Conservation (phyloP, 2,113 vertebrate species). For the Dromaius novaehollandiae region DNA sequence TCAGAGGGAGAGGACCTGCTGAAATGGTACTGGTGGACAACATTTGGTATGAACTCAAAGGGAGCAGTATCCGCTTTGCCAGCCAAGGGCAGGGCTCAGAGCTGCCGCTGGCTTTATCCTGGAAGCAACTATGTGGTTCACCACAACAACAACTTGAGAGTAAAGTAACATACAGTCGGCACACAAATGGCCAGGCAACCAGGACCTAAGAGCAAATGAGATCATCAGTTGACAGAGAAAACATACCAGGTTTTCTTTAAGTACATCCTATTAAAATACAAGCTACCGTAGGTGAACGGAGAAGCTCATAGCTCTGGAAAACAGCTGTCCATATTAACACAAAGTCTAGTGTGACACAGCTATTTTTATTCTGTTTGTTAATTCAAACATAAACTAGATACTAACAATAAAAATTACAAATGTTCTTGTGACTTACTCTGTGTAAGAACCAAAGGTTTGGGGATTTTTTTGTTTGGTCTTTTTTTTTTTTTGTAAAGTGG, state of each 20-base stretch:
- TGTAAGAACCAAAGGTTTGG: neutral
- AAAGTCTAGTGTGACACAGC: neutral
- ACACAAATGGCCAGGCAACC: neutral
- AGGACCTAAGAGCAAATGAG: neutral
- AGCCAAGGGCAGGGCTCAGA: rapidly evolving
- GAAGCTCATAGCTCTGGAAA: neutral
- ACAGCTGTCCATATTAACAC: neutral
- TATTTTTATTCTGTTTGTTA: neutral
- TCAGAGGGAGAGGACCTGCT: neutral
- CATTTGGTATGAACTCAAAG: rapidly evolving
- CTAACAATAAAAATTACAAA: neutral
- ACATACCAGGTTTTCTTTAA: neutral
- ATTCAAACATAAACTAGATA: neutral
- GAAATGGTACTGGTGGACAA: neutral
- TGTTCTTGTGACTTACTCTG: neutral
- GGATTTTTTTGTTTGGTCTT: neutral
- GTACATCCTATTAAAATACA: neutral
- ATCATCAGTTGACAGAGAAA: rapidly evolving
- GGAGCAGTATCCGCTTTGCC: neutral
- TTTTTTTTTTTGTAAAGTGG: neutral
- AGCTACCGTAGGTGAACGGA: neutral
- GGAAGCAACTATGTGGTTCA: neutral
- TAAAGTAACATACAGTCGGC: too few relatives aligned
- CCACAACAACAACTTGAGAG: rapidly evolving
- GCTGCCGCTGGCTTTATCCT: neutral